Percentiles rank a stretch among this genome's conserved stretches.
Evolutionary conservation across 2,797 vertebrate species (phyloP).

Genomic region (Anguilla anguilla): DNA sequence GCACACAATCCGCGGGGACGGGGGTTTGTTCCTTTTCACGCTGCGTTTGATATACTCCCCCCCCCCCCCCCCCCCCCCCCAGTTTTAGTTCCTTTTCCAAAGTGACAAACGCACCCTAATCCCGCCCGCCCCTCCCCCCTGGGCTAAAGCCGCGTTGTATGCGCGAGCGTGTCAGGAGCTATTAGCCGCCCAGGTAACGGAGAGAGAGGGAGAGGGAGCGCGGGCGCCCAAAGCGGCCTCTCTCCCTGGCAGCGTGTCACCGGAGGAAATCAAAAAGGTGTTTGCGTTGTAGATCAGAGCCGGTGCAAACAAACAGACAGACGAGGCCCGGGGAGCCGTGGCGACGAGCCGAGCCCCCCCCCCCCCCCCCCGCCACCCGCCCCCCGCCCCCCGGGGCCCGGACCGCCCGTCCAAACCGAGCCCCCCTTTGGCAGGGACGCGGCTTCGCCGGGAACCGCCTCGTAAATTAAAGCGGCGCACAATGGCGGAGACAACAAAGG

Average conservation of each 20-base stretch:
- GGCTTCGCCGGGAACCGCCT: not conserved
- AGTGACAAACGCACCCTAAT: not conserved
- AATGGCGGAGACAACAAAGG: not conserved
- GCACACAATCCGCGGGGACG: not conserved
- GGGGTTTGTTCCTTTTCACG: not conserved
- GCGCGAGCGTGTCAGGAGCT: conserved; percentile 20
- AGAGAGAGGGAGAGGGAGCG: conserved; percentile 8
- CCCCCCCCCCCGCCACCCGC: too few relatives aligned
- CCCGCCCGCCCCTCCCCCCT: not conserved
- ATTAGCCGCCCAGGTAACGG: conserved; percentile 28
- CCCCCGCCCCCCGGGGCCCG: not conserved
- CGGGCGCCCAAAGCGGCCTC: not conserved
- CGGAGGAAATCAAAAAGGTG: not conserved
- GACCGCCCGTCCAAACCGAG: not conserved
- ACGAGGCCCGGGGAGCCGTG: not conserved
- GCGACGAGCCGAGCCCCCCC: not conserved
- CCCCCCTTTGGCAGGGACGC: not conserved
- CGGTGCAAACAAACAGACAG: not conserved
- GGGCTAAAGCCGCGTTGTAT: conserved; percentile 18
- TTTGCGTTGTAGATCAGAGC: not conserved
- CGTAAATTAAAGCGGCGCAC: not conserved
- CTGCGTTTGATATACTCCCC: conserved; percentile 9
- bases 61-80: too few relatives aligned
- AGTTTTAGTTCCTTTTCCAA: not conserved
- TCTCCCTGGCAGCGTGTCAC: not conserved